Evolutionary conservation across 2,797 vertebrate genomes (phyloP).

Genomic region (Onychomys leucogaster): DNA sequence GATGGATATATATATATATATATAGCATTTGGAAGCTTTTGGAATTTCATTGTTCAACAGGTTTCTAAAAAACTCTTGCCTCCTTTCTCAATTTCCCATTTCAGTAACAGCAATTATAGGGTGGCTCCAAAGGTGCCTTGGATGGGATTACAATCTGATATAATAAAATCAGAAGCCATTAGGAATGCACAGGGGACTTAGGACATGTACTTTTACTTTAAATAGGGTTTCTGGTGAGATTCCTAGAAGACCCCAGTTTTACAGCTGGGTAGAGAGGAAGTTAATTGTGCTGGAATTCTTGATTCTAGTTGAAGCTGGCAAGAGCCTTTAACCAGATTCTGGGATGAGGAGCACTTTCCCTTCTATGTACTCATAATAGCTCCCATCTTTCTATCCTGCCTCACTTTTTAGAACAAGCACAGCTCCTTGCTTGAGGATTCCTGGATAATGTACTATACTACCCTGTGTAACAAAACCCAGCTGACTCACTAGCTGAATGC

Average conservation of each 20-base stretch:
- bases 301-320: not conserved
- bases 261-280: not conserved
- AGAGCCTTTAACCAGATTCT: not conserved
- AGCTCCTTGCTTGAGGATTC: not conserved
- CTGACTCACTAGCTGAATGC: not conserved
- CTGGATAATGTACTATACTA: not conserved
- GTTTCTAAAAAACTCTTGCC: not conserved
- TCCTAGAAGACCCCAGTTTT: not conserved
- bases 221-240: not conserved
- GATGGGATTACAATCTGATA: not conserved
- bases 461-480: not conserved
- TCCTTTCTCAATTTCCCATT: not conserved
- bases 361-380: not conserved
- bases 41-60: not conserved
- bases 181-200: not conserved
- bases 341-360: not conserved
- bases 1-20: not conserved
- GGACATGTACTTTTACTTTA: not conserved
- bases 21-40: not conserved
- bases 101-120: not conserved
- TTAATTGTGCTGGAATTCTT: not conserved
- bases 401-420: not conserved
- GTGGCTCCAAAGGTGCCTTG: not conserved
- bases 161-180: not conserved
- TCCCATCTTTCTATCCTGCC: not conserved